Evolutionary conservation across 1,140 invertebrate species (phyloP), one percentile per base, ranked within the genome.

Genomic region (Zaprionus capensis): DNA sequence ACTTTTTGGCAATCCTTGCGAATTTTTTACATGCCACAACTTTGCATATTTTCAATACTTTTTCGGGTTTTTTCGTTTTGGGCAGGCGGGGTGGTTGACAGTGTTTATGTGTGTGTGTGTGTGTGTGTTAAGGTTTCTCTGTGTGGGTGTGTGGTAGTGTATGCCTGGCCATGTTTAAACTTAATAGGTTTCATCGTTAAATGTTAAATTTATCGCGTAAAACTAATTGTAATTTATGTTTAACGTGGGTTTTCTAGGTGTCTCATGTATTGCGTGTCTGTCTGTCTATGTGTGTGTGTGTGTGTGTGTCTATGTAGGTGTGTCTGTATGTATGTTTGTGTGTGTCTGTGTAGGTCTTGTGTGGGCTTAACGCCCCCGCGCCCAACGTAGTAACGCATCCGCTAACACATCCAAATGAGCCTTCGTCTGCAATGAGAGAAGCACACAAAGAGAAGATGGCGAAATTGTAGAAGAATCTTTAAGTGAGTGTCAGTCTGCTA

Each of bases 361-460:
- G 56, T 51, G 58, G 28, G 51, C 81, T 91, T 97, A 97, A 94
- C 97, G 97, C 90, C 97, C 97, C 93, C 97, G 95, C 83, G 97
- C 97, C 97, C 97, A 98, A 93, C 97, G 95, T 78, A 98, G 94
- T 81, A 98, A 95, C 86, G 97, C 97, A 93, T 98, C 97, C 53
- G 97, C 97, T 91, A 98, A 93, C 76, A 98, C 97, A 94, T 98
- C 97, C 93, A 98, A 94, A 93, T 98, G 97, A 80, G 97, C 97
- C 93, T 98, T 98, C 86, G 97, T 98, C 97, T 98, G 96, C 79
- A 96, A 96, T 84, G 71, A 82, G 81, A 73, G 65, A 26, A 28
- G 46, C 80, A 69, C 31, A 76, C 2, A 46, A 9, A 46, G 41
- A 7, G 26, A 20, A 53, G 11, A 12, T n/a, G 11, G 46, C 2